Percentiles rank a stretch among this genome's conserved stretches.
Evolutionary conservation across 1,140 invertebrate species (phyloP).

Genomic region (Reticulitermes speratus): DNA sequence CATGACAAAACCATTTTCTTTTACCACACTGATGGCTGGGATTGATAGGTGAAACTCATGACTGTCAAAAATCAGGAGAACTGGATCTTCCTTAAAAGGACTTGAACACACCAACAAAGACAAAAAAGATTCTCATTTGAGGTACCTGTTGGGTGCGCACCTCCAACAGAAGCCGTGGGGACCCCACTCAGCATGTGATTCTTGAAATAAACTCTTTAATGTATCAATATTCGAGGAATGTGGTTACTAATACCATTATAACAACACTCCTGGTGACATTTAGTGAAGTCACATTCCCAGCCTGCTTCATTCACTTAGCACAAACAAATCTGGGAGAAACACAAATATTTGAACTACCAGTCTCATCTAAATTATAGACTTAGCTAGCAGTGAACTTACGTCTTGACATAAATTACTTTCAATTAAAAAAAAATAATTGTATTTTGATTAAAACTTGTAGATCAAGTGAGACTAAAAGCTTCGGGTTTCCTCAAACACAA

Average conservation of each 20-base stretch:
- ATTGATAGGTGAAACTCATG: constrained; percentile 33
- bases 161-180: constrained; percentile 31
- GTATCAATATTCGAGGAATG: constrained; percentile 39
- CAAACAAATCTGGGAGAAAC: constrained; percentile 42
- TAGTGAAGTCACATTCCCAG: constrained; percentile 40
- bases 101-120: constrained; percentile 24
- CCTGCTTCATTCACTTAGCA: constrained; percentile 39
- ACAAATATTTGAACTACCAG: constrained; percentile 42
- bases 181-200: constrained; percentile 27
- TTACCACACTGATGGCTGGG: constrained; percentile 14
- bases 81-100: background rate
- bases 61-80: constrained; percentile 13
- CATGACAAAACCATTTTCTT: constrained; percentile 39
- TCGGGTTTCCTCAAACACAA: constrained; percentile 46
- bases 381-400: constrained; percentile 40
- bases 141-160: constrained; percentile 29
- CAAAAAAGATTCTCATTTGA: constrained; percentile 31
- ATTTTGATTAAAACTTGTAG: constrained; percentile 54
- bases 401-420: constrained; percentile 41
- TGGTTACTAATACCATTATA: constrained; percentile 36
- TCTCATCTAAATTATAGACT: constrained; percentile 52
- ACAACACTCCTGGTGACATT: constrained; percentile 28
- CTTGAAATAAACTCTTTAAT: constrained; percentile 30
- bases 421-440: constrained; percentile 43
- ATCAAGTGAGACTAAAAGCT: constrained; percentile 48